A percentile compares a stretch with the other conserved stretches of the same genome.
phyloP scores from a whole-genome alignment of 2,888 invertebrate species.

The Melolontha melolontha region DNA sequence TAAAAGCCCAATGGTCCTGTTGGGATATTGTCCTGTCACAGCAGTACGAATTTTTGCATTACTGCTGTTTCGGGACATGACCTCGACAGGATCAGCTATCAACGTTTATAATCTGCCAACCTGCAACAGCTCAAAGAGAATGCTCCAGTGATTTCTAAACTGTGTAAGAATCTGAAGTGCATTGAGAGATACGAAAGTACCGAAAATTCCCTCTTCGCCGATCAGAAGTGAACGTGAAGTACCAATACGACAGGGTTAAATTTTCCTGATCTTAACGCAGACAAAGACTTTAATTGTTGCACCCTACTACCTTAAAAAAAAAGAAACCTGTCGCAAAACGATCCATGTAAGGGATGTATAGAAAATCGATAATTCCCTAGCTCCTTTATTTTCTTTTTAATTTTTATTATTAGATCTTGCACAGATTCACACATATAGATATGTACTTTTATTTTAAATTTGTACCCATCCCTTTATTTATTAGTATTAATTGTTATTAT shows the following conservation, averaged over 20 bases:
- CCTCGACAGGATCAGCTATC: conserved; percentile 67
- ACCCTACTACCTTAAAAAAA: not conserved
- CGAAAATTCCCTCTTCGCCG: no score
- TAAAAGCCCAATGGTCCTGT: conserved; percentile 60
- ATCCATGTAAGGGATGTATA: conserved; percentile 34
- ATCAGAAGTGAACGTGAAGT: not conserved
- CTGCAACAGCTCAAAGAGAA: no score
- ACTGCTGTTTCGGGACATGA: conserved; percentile 96
- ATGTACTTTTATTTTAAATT: not conserved
- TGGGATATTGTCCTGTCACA: conserved; percentile 98
- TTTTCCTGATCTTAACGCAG: no score
- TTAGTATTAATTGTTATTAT: conserved; percentile 24
- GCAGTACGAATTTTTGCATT: conserved; percentile 85
- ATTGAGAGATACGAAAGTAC: not conserved
- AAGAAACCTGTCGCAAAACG: conserved; percentile 20
- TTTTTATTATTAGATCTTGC: conserved; percentile 29
- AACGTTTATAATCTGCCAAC: conserved; percentile 3
- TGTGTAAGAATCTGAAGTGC: not conserved
- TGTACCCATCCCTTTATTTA: not conserved
- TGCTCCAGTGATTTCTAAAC: not conserved
- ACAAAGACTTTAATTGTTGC: no score
- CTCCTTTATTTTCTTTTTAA: conserved; percentile 23
- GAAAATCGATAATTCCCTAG: conserved; percentile 28
- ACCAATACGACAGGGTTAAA: no score
- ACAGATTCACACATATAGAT: conserved; percentile 8